These are phyloP conservation scores for Xiphophorus maculatus DNA, from an alignment of 2,113 vertebrate species.

Conservation along the genomic window DNA sequence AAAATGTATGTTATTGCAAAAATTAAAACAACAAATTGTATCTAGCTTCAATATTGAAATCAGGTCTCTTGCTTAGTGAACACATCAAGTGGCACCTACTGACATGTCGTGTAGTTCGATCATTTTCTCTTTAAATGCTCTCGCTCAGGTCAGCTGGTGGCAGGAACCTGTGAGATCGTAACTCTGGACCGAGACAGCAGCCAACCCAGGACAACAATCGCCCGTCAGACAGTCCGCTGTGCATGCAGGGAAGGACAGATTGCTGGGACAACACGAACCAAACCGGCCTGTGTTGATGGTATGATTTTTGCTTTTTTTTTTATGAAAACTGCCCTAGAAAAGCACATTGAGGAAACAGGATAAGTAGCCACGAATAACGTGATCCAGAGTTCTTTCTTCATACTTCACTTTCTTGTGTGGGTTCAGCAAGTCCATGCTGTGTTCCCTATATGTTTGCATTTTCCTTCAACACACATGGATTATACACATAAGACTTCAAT, in stretches of 20 bases:
- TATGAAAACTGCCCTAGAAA: neutral
- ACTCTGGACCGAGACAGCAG: slow-evolving; percentile 94
- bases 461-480: no score
- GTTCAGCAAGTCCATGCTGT: no score
- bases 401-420: no score
- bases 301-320: slow-evolving; percentile 62
- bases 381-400: no score
- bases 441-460: no score
- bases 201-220: slow-evolving; percentile 92
- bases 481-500: no score
- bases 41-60: no score
- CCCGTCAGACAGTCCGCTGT: slow-evolving; percentile 95
- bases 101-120: neutral
- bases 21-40: no score
- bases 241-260: slow-evolving; percentile 97
- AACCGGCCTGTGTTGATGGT: slow-evolving; percentile 96
- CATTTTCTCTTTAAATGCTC: neutral
- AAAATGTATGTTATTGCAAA: no score
- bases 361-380: no score
- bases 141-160: slow-evolving; percentile 89
- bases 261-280: slow-evolving; percentile 91
- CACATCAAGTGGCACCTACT: neutral
- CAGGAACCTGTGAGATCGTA: slow-evolving; percentile 94
- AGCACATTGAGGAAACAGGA: no score
- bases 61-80: no score